A percentile compares a stretch with the other conserved stretches of the same genome.
Conservation (phyloP, 53 echinoderm and acorn worm species). For the Crossaster papposus region DNA sequence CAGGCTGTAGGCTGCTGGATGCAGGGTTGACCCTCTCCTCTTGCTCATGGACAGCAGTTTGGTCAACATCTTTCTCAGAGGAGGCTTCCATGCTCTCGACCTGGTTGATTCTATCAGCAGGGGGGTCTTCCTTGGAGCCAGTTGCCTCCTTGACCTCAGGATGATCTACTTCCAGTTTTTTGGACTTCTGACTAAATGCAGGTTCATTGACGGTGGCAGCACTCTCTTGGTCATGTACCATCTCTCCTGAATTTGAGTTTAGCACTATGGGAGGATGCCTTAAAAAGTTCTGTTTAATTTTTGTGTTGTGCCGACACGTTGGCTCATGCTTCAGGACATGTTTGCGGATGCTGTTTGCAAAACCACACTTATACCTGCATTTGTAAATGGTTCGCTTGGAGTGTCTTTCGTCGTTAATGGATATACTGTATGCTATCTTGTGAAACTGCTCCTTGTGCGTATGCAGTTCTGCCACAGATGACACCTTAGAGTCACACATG, state of each 20-base stretch:
- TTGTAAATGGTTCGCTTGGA: conserved; percentile 4
- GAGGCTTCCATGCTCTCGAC: conserved; percentile 2
- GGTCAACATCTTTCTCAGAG: background rate
- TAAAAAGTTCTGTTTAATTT: background rate
- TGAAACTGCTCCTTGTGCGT: conserved; percentile 62
- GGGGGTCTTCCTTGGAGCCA: background rate
- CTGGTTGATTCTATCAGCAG: background rate
- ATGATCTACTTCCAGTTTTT: background rate
- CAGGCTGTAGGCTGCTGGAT: conserved; percentile 5
- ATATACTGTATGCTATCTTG: conserved; percentile 54
- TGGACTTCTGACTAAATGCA: background rate
- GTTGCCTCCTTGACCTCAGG: background rate
- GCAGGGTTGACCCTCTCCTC: background rate
- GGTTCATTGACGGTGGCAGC: background rate
- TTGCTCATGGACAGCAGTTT: background rate
- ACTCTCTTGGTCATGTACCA: background rate
- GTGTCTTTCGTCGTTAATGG: conserved; percentile 11
- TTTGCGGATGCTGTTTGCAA: conserved; percentile 2
- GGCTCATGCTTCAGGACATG: conserved; percentile 36
- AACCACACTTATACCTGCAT: conserved; percentile 57
- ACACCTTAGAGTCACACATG: conserved; percentile 42
- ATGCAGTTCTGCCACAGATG: conserved; percentile 27
- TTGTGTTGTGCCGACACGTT: conserved; percentile 9
- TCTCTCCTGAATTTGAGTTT: conserved; percentile 26
- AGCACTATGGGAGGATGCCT: conserved; percentile 29